Percentiles rank a stretch among this genome's conserved stretches.
Conservation (phyloP, 1,140 invertebrate species). For the Ceratina japonica region DNA sequence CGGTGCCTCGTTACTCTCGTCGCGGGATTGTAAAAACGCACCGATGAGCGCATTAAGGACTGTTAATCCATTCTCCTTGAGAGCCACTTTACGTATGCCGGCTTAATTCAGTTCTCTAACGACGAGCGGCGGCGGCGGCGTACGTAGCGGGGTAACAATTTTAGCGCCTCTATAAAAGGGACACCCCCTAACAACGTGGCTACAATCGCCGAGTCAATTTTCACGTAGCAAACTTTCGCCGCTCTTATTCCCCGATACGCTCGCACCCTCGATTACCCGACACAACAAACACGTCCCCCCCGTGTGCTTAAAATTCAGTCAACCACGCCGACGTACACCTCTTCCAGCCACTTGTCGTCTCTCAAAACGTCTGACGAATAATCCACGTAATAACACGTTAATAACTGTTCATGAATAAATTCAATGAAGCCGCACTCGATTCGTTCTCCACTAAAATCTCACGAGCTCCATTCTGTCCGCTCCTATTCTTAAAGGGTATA, state of each 20-base stretch:
- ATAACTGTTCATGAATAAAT: too few relatives aligned
- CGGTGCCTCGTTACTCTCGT: not conserved
- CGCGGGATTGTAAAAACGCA: not conserved
- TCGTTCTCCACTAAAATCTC: too few relatives aligned
- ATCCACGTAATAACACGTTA: too few relatives aligned
- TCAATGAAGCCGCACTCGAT: too few relatives aligned
- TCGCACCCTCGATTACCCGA: not conserved
- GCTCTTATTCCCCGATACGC: not conserved
- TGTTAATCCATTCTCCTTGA: not conserved
- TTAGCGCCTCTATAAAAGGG: not conserved
- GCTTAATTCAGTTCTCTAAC: conserved; percentile 1
- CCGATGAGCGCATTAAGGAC: not conserved
- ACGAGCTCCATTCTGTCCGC: too few relatives aligned
- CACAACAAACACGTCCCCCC: too few relatives aligned
- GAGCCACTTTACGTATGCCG: not conserved
- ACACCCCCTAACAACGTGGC: not conserved
- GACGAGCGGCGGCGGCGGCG: not conserved
- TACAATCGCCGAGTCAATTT: not conserved
- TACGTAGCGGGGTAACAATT: not conserved
- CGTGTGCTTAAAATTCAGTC: not conserved
- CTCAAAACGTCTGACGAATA: too few relatives aligned
- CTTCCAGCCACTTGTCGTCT: too few relatives aligned
- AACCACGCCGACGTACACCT: not conserved
- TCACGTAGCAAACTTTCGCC: not conserved
- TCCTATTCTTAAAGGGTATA: too few relatives aligned